Evolutionary conservation across 2,113 vertebrate species (phyloP).

Genomic region (Pedetes capensis): DNA sequence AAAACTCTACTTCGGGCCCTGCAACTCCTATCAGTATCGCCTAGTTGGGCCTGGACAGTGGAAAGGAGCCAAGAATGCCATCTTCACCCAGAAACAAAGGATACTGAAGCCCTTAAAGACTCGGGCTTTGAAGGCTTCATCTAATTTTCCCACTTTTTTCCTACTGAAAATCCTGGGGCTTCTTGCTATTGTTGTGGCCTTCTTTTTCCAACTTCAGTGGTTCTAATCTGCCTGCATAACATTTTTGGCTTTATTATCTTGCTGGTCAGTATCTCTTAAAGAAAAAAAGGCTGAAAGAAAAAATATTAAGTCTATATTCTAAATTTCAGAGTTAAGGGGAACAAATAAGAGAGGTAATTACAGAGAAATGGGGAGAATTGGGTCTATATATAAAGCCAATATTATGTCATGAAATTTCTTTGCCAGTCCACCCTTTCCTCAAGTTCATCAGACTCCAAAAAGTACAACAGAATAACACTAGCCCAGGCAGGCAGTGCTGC

Average conservation of each 20-base stretch:
- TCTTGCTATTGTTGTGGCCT: not conserved
- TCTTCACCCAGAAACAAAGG: constrained; percentile 85
- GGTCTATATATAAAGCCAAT: not conserved
- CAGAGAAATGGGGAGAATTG: not conserved
- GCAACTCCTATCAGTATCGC: constrained; percentile 87
- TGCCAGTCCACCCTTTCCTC: not conserved
- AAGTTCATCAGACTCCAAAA: not conserved
- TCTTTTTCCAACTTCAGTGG: not conserved
- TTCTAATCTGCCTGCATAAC: not conserved
- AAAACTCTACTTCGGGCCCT: constrained; percentile 84
- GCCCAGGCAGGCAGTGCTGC: not conserved
- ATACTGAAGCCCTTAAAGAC: constrained; percentile 84
- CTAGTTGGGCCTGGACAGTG: constrained; percentile 85
- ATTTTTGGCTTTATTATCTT: not conserved
- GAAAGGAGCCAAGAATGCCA: constrained; percentile 83
- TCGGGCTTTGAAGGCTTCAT: constrained; percentile 69
- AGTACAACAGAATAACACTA: not conserved
- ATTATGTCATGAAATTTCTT: not conserved
- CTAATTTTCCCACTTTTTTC: not conserved
- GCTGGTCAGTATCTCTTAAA: not conserved
- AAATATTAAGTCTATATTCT: not conserved
- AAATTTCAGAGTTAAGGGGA: not conserved
- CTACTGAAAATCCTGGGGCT: constrained; percentile 61
- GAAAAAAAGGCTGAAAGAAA: not conserved
- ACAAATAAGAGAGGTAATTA: not conserved